These are phyloP conservation scores for Criorhina ranunculi DNA, from an alignment of 2,888 invertebrate genomes.

Conservation along the genomic window DNA sequence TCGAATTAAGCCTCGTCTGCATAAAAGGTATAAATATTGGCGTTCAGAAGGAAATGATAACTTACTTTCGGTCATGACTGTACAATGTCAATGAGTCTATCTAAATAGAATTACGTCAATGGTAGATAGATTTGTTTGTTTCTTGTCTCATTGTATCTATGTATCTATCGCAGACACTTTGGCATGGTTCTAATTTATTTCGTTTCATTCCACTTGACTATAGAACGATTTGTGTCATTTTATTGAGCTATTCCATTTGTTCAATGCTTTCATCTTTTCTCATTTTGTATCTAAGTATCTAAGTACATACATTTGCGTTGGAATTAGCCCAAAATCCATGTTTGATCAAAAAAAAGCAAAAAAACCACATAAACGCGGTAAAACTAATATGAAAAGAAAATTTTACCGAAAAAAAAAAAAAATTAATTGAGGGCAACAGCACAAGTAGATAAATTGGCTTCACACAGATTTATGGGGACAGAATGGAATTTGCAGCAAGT, in stretches of 20 bases:
- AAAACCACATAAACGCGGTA: not conserved
- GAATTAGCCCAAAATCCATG: not conserved
- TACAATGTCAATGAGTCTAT: not conserved
- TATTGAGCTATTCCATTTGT: not conserved
- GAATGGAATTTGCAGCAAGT: conserved; percentile 34
- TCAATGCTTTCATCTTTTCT: conserved; percentile 21
- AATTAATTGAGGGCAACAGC: conserved; percentile 54
- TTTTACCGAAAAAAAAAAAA: conserved; percentile 3
- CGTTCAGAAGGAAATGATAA: too few species aligned
- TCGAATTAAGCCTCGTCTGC: too few species aligned
- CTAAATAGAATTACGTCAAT: not conserved
- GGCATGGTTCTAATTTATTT: conserved; percentile 45
- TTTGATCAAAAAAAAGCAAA: not conserved
- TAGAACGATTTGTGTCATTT: not conserved
- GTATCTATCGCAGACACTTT: conserved; percentile 27
- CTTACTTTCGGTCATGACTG: not conserved
- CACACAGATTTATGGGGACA: conserved; percentile 39
- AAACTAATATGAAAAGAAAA: not conserved
- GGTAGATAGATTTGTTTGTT: not conserved
- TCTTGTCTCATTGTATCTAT: not conserved
- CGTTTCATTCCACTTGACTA: conserved; percentile 19
- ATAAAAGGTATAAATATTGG: too few species aligned
- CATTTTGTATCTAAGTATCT: conserved; percentile 1
- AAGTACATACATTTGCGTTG: not conserved
- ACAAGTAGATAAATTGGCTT: conserved; percentile 58